Conservation (phyloP, 2,888 invertebrate genomes). For the Drosophila kokeensis region DNA sequence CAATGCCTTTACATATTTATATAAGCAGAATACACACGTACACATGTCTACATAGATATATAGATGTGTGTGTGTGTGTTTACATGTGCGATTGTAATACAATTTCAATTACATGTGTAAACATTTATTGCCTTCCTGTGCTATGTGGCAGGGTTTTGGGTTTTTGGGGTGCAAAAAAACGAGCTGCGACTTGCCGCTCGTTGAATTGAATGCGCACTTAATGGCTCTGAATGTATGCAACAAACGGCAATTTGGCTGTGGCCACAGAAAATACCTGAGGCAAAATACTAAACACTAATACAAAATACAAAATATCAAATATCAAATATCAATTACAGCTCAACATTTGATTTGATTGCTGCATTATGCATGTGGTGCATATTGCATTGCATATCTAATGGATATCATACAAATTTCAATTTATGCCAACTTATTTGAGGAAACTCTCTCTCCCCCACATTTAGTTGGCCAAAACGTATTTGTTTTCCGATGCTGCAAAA, state of each 20-base stretch:
- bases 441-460: background rate
- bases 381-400: constrained; percentile 37
- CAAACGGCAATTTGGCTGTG: background rate
- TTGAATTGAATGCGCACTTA: constrained; percentile 51
- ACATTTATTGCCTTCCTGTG: constrained; percentile 71
- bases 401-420: constrained; percentile 35
- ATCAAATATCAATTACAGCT: constrained; percentile 52
- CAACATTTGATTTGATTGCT: constrained; percentile 55
- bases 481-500: background rate
- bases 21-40: constrained; percentile 5
- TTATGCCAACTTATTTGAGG: constrained; percentile 32
- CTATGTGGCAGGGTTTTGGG: constrained; percentile 17
- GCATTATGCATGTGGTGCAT: constrained; percentile 45
- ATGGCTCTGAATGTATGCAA: constrained; percentile 25
- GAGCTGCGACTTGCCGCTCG: constrained; percentile 21
- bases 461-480: background rate
- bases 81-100: constrained; percentile 71
- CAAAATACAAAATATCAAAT: constrained; percentile 49
- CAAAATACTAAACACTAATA: constrained; percentile 20
- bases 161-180: background rate
- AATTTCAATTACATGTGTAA: constrained; percentile 79
- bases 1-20: constrained; percentile 34
- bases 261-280: constrained; percentile 21
- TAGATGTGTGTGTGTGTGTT: constrained; percentile 1
- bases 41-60: background rate